Base-by-base conservation (phyloP, 2,888 invertebrate genomes). In the Acleris holmiana region DNA sequence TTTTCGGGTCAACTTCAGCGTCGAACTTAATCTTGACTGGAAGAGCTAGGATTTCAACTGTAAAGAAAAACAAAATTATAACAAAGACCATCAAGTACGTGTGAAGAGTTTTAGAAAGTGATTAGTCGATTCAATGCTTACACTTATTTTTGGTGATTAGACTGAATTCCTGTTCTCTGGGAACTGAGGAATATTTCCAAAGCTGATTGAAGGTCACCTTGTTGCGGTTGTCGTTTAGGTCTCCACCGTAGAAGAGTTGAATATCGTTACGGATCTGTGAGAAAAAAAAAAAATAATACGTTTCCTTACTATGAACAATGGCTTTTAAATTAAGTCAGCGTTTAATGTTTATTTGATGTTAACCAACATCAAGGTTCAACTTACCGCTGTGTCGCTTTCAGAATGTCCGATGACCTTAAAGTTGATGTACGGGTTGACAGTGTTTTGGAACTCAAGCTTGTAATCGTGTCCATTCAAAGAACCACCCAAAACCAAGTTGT, bases 241-340 rank as follows among this genome's bases (percentile, higher is more conserved):
- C 95, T 0, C 89, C 83, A 0, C 95, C 95, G 75, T 96, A 95
- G 21, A 93, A 83, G 10, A 96, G 73, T 46, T 94, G 88, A 2
- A 95, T 71, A 53, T 93, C 93, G 69, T 94, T 93, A 72, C 83
- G 90, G 57, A 76, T 67, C 89, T 91, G 63, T 10, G n/a, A n/a
- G n/a, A n/a, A n/a, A 69, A 69, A 2, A 53, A 7, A 10, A 21
- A 17, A 4, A 17, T 17, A 7, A 7, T 7, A 17, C 0, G 4
- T 41, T 15, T n/a, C 15, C 0, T 15, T 41, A 41, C 7, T 2
- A 7, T 25, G 1, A 25, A 8, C 35, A 13, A 35, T 13, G 3
- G 13, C 1, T 4, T 1, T 3, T 1, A 35, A 35, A 13, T 44
- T 6, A 6, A 44, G 1, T 44, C 44, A 44, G 7, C n/a, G n/a